Conservation (phyloP, 2,113 vertebrate species). For the Astur gentilis region DNA sequence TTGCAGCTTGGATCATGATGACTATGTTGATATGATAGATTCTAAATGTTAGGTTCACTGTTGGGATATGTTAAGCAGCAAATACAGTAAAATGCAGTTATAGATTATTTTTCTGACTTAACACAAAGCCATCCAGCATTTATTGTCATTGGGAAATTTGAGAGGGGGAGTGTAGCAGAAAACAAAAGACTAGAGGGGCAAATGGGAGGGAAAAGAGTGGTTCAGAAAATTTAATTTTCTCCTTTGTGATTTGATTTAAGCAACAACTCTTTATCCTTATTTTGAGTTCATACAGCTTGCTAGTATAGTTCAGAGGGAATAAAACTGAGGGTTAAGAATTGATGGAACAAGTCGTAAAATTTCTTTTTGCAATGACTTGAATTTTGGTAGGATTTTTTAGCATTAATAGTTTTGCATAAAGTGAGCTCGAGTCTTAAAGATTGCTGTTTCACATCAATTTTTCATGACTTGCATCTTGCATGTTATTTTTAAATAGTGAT, state of each 20-base stretch:
- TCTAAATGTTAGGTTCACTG: slow-evolving; percentile 75
- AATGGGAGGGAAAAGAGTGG: not conserved
- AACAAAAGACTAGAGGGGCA: not conserved
- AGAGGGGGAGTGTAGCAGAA: not conserved
- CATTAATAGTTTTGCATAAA: not conserved
- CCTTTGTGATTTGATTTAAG: slow-evolving; percentile 31
- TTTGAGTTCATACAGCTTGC: not conserved
- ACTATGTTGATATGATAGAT: slow-evolving; percentile 82
- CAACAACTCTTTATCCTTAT: not conserved
- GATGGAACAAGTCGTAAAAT: not conserved
- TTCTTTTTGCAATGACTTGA: not conserved
- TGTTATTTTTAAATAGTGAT: slow-evolving; percentile 30
- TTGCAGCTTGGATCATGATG: slow-evolving; percentile 92
- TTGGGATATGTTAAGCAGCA: slow-evolving; percentile 80
- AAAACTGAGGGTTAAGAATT: slow-evolving; percentile 20
- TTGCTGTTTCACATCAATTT: slow-evolving; percentile 28
- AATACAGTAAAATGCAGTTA: slow-evolving; percentile 65
- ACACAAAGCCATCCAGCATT: slow-evolving; percentile 21
- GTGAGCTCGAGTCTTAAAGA: not conserved
- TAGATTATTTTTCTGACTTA: slow-evolving; percentile 56
- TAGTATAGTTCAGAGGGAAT: not conserved
- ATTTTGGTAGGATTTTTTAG: slow-evolving; percentile 2
- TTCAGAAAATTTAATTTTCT: slow-evolving; percentile 41
- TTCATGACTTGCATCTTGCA: slow-evolving; percentile 6
- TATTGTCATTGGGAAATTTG: slow-evolving; percentile 27